phyloP scores from a whole-genome alignment of 1,140 invertebrate species.

The Vollenhovia emeryi region DNA sequence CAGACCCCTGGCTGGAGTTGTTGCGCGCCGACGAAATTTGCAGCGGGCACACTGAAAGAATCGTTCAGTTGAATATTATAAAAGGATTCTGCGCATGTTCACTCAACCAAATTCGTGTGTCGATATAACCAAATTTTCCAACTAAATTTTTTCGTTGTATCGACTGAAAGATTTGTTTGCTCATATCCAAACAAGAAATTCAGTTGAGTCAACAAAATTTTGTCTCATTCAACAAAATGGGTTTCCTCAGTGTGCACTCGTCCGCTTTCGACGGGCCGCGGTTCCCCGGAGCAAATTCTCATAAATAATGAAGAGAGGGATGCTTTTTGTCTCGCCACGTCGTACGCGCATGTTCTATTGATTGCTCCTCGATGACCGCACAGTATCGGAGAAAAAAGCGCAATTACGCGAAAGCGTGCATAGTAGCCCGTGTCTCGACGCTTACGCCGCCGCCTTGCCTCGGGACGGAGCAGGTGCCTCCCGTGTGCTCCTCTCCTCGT shows the following conservation, averaged over 20 bases:
- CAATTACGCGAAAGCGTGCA: conserved; percentile 70
- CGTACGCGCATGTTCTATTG: conserved; percentile 44
- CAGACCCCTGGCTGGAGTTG: background rate
- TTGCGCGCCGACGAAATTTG: background rate
- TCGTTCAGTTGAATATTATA: too few relatives aligned
- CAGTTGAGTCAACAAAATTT: too few relatives aligned
- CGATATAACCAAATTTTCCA: too few relatives aligned
- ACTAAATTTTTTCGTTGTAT: too few relatives aligned
- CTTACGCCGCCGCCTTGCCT: background rate
- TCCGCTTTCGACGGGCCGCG: background rate
- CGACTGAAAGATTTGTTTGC: too few relatives aligned
- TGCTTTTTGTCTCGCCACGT: conserved; percentile 6
- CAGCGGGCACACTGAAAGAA: too few relatives aligned
- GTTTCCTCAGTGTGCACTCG: too few relatives aligned
- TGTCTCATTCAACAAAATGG: too few relatives aligned
- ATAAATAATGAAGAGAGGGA: conserved; percentile 5
- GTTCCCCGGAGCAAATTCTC: background rate
- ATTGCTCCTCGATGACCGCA: conserved; percentile 64
- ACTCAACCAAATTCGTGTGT: too few relatives aligned
- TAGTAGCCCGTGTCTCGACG: conserved; percentile 20
- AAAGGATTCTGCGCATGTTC: too few relatives aligned
- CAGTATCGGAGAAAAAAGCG: conserved; percentile 67
- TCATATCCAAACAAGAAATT: too few relatives aligned
- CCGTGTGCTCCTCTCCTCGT: background rate
- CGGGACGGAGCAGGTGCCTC: conserved; percentile 26